Percentiles rank a stretch among this genome's conserved stretches.
These are phyloP conservation scores for Tauraco erythrolophus DNA, from an alignment of 2,113 vertebrate species.

Conservation along the genomic window DNA sequence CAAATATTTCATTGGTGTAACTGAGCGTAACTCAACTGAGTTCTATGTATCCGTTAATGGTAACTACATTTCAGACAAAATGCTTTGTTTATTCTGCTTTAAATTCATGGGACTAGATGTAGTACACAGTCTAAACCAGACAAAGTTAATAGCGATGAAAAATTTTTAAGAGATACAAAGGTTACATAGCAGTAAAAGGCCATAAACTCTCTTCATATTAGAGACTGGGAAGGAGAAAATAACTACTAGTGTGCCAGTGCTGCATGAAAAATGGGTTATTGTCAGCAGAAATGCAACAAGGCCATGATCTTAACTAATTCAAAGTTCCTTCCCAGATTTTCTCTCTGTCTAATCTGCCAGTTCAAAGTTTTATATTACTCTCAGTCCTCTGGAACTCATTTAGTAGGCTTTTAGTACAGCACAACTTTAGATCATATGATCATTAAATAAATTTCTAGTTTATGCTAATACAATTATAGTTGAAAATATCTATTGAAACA, in stretches of 20 bases:
- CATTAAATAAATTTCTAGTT: neutral
- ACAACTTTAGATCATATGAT: neutral
- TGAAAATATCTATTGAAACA: neutral
- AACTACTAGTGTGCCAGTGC: neutral
- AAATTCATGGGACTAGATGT: neutral
- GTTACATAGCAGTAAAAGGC: neutral
- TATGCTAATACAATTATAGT: neutral
- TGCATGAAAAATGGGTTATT: neutral
- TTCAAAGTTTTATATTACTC: neutral
- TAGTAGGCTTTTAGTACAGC: neutral
- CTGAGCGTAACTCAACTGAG: neutral
- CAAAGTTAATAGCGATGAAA: neutral
- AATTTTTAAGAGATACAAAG: neutral
- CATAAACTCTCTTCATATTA: neutral
- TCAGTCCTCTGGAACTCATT: neutral
- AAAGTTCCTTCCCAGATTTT: neutral
- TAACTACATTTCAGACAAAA: neutral
- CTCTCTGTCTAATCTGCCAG: neutral
- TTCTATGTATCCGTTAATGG: neutral
- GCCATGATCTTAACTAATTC: neutral
- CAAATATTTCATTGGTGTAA: neutral
- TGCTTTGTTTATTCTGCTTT: neutral
- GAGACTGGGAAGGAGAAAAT: neutral
- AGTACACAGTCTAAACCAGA: neutral
- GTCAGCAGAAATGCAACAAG: neutral